Conservation (phyloP, 2,888 invertebrate genomes). For the Byasa hedistus region DNA sequence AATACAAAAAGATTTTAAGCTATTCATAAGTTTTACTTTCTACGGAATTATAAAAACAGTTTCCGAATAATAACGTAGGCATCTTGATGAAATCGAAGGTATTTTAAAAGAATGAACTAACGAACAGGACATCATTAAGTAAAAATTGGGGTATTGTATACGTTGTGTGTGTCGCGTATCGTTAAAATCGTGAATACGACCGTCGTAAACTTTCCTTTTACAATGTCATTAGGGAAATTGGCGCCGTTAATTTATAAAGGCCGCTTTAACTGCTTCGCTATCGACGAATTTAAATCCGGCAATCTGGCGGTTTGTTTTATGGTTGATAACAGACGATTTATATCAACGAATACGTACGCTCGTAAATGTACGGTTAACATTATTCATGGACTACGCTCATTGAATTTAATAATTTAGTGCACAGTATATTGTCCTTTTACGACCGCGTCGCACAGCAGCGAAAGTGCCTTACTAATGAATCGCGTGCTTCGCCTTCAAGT, state of each 20-base stretch:
- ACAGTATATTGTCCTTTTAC: slow-evolving; percentile 30
- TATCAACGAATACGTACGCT: slow-evolving; percentile 55
- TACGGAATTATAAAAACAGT: neutral
- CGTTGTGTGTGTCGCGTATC: slow-evolving; percentile 33
- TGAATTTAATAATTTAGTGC: slow-evolving; percentile 46
- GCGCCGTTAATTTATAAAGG: slow-evolving; percentile 74
- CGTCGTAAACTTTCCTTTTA: slow-evolving; percentile 76
- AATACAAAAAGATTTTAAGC: too few species aligned
- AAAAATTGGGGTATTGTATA: slow-evolving; percentile 16
- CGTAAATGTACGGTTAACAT: slow-evolving; percentile 56
- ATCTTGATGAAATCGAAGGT: too few species aligned
- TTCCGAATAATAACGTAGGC: too few species aligned
- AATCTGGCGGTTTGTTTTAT: slow-evolving; percentile 76
- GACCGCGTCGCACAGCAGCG: slow-evolving; percentile 20
- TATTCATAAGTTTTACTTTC: neutral
- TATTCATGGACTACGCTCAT: slow-evolving; percentile 52
- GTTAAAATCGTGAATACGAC: slow-evolving; percentile 57
- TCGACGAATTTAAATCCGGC: slow-evolving; percentile 73
- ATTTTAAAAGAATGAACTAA: neutral
- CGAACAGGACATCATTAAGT: slow-evolving; percentile 1
- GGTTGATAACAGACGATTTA: slow-evolving; percentile 66
- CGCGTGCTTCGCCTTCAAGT: slow-evolving; percentile 2
- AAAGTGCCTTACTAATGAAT: slow-evolving; percentile 13
- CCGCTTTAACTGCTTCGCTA: slow-evolving; percentile 68
- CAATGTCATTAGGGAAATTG: slow-evolving; percentile 79